Evolutionary conservation across 2,797 vertebrate genomes (phyloP).

Genomic region (Pogoniulus pusillus): DNA sequence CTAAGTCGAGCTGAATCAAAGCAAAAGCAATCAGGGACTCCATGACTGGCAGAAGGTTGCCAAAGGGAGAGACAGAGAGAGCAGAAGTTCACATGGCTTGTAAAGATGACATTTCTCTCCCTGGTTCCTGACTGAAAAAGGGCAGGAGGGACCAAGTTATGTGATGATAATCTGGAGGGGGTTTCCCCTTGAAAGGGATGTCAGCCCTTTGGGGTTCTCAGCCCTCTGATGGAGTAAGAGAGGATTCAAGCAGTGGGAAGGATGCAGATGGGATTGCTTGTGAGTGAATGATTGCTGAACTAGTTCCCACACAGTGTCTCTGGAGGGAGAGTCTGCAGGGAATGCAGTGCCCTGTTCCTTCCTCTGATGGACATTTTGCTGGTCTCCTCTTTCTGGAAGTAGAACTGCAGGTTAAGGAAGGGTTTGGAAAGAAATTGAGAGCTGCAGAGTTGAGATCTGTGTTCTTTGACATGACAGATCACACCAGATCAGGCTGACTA

Average conservation of each 20-base stretch:
- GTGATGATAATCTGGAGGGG: background rate
- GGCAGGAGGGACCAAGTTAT: background rate
- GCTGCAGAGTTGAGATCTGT: background rate
- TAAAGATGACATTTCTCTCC: background rate
- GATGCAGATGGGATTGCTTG: background rate
- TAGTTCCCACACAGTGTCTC: background rate
- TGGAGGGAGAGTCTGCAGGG: background rate
- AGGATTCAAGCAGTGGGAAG: background rate
- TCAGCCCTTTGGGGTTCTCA: background rate
- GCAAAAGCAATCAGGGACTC: background rate
- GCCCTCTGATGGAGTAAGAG: background rate
- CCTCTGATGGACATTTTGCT: constrained; percentile 18
- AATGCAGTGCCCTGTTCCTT: background rate
- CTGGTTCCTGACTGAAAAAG: background rate
- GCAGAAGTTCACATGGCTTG: background rate
- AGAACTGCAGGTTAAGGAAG: too few relatives aligned
- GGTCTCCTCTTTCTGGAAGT: constrained; percentile 36
- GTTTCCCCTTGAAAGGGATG: background rate
- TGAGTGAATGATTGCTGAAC: background rate
- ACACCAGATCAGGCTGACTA: background rate
- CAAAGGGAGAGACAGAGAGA: background rate
- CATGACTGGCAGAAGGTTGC: background rate
- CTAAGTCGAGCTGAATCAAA: constrained; percentile 6
- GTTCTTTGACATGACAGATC: background rate
- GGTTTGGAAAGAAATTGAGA: constrained; percentile 22